These are phyloP conservation scores for Empidonax alnorum DNA, from an alignment of 2,113 vertebrate genomes.

Conservation along the genomic window DNA sequence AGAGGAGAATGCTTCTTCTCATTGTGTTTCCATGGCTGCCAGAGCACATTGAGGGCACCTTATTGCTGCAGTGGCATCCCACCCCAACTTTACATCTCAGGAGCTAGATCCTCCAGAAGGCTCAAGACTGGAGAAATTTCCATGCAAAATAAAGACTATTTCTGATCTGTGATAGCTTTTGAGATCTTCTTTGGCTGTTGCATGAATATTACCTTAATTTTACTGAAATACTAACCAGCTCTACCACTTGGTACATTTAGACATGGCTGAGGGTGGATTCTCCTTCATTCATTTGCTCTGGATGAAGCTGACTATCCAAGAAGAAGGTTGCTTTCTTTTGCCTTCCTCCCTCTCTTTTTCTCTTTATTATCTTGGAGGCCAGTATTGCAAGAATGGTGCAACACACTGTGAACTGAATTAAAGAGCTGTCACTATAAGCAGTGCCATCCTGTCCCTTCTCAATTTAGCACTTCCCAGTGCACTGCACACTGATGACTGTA, in stretches of 20 bases:
- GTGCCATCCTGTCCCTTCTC: neutral
- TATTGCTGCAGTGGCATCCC: neutral
- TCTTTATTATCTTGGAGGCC: neutral
- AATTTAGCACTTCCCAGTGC: neutral
- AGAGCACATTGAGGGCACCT: neutral
- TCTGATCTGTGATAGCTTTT: neutral
- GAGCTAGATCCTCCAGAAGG: neutral
- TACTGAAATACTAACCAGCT: neutral
- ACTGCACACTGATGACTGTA: neutral
- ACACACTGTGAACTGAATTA: neutral
- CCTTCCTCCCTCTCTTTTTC: neutral
- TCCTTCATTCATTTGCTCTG: neutral
- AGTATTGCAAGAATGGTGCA: neutral
- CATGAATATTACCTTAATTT: neutral
- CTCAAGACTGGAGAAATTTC: neutral
- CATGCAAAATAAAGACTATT: neutral
- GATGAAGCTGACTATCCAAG: neutral
- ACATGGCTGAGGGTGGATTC: neutral
- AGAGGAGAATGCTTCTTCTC: neutral
- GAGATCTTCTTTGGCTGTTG: neutral
- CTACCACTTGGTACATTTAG: neutral
- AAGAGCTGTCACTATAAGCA: neutral
- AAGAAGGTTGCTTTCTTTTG: neutral
- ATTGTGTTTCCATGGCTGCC: neutral
- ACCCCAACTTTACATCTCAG: neutral